Percentiles rank a stretch among this genome's conserved stretches.
phyloP scores from a whole-genome alignment of 2,888 invertebrate species.

The Cylindroiulus punctatus region DNA sequence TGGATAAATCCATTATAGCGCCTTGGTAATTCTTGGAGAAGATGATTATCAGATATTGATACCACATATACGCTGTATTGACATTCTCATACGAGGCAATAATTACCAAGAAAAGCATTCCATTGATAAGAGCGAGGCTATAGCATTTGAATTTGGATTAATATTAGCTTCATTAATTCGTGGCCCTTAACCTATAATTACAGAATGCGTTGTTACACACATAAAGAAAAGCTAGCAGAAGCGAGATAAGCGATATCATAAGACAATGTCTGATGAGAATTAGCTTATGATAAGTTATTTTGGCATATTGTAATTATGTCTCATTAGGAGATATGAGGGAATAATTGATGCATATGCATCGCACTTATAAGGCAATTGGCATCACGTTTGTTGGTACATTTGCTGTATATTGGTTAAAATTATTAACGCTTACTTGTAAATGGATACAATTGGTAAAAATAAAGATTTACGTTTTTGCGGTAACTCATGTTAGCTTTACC shows the following conservation, averaged over 20 bases:
- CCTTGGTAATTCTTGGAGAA: constrained; percentile 27
- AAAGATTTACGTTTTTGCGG: too few species aligned
- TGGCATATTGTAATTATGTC: neutral
- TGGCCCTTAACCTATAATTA: neutral
- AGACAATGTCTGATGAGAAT: neutral
- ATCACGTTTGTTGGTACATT: too few species aligned
- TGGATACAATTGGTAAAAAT: too few species aligned
- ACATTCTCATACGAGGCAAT: neutral
- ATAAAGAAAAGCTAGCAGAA: neutral
- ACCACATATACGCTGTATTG: neutral
- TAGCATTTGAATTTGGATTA: neutral
- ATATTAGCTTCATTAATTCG: constrained; percentile 37
- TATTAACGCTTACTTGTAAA: too few species aligned
- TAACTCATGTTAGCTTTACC: too few species aligned
- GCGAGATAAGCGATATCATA: neutral
- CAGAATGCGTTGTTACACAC: neutral
- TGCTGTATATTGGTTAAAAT: too few species aligned
- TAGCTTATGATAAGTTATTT: neutral
- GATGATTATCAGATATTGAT: neutral
- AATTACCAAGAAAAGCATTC: neutral
- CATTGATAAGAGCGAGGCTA: neutral
- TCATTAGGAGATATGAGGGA: neutral
- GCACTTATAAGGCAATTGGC: too few species aligned
- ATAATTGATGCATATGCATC: too few species aligned
- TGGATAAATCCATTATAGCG: neutral